Conservation (phyloP, 2,888 invertebrate genomes). For the Euproctis similis region DNA sequence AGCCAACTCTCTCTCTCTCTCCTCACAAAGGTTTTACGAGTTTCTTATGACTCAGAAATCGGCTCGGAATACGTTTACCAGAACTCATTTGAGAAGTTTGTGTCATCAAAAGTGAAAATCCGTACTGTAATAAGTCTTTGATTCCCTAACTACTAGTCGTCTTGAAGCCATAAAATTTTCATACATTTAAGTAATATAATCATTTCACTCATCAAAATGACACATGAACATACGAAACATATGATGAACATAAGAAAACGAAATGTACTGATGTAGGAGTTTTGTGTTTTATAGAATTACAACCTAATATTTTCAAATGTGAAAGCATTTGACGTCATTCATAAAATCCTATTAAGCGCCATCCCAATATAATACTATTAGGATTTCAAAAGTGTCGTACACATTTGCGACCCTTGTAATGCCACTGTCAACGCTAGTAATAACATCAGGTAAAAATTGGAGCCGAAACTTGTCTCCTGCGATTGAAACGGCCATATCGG, state of each 20-base stretch:
- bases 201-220: constrained; percentile 9
- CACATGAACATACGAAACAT: constrained; percentile 8
- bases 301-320: constrained; percentile 12
- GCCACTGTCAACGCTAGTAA: constrained; percentile 60
- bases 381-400: constrained; percentile 44
- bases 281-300: constrained; percentile 26
- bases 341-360: constrained; percentile 33
- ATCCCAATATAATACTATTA: constrained; percentile 38
- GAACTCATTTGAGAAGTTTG: constrained; percentile 60
- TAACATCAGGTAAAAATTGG: constrained; percentile 70
- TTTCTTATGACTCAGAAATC: constrained; percentile 58
- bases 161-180: constrained; percentile 20
- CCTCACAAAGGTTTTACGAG: constrained; percentile 60
- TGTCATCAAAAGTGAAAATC: constrained; percentile 51
- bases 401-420: constrained; percentile 53
- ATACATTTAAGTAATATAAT: constrained; percentile 9
- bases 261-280: constrained; percentile 14
- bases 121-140: constrained; percentile 30
- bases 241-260: constrained; percentile 8
- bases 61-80: constrained; percentile 48
- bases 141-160: constrained; percentile 22
- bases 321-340: constrained; percentile 24
- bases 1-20: too few species aligned
- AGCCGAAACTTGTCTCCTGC: constrained; percentile 51
- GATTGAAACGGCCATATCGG: constrained; percentile 43